Evolutionary conservation across 1,140 invertebrate species (phyloP), one percentile per base, ranked within the genome.

Genomic region (Ostrea edulis): DNA sequence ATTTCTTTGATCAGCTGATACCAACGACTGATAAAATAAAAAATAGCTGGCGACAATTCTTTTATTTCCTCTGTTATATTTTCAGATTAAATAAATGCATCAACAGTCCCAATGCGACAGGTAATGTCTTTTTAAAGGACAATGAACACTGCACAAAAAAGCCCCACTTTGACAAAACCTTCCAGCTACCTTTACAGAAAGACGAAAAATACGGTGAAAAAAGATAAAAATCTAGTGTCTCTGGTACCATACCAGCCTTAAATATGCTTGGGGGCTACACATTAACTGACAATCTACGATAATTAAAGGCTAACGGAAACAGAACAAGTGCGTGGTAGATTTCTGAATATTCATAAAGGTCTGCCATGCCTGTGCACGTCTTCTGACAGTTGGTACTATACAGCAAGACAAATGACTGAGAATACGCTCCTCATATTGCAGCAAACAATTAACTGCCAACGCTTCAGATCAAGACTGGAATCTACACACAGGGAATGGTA

Each of bases 61-160:
- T 77, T 77, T 29, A 77, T 77, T 35, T 77, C 68, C 68, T 35
- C 25, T 25, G 29, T 77, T 77, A 25, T 77, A 77, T 77, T 35
- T 77, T 29, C 68, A 77, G 68, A 77, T 77, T 77, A 77, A 77
- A 77, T 77, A 77, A 77, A 77, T 77, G 68, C 68, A 77, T 77
- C 68, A 25, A 77, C 14, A 11, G 68, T 29, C 68, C 29, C 8
- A 77, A 77, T 77, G 25, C 11, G 68, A 77, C 68, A 77, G 68
- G 68, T 77, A 77, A 77, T 77, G 22, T 14, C 8, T 77, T 44
- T 77, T 35, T 29, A 77, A 77, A 77, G 68, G 68, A 77, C 68
- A 77, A 77, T 77, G 68, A 77, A 77, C 68, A 29, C 68, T 35
- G 55, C 55, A 77, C 12, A 77, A 77, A 77, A 35, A 77, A 25